These are phyloP conservation scores for Oligia latruncula DNA, from an alignment of 2,888 invertebrate genomes.

Conservation along the genomic window DNA sequence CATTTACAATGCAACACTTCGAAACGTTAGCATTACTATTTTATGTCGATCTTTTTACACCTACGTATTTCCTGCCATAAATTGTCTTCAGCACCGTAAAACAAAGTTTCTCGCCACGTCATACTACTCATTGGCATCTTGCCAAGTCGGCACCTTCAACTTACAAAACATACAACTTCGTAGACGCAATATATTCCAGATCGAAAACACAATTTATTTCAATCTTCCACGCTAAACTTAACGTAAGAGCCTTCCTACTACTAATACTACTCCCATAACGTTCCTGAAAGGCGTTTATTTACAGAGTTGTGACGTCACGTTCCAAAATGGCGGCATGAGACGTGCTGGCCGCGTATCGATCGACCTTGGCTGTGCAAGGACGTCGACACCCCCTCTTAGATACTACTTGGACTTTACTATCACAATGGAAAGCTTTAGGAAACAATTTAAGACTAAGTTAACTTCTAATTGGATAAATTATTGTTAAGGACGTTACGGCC, in stretches of 20 bases:
- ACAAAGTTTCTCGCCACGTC: neutral
- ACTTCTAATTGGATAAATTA: neutral
- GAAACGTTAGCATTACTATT: neutral
- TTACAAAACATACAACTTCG: constrained; percentile 14
- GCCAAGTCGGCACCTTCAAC: constrained; percentile 21
- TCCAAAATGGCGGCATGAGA: constrained; percentile 54
- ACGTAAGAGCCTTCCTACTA: constrained; percentile 23
- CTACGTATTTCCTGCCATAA: neutral
- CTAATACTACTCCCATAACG: constrained; percentile 10
- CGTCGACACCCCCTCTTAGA: constrained; percentile 62
- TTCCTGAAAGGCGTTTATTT: constrained; percentile 45
- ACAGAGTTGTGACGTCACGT: constrained; percentile 50
- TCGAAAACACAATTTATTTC: constrained; percentile 16
- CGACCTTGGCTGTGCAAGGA: constrained; percentile 70
- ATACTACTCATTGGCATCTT: constrained; percentile 8
- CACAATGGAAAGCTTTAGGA: constrained; percentile 19
- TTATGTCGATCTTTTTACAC: neutral
- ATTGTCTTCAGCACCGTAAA: constrained; percentile 11
- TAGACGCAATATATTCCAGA: neutral
- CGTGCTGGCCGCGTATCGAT: constrained; percentile 63
- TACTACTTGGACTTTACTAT: constrained; percentile 17
- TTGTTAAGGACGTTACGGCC: neutral
- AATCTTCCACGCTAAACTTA: constrained; percentile 7
- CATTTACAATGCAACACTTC: neutral
- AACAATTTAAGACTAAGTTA: neutral